Base-by-base conservation (phyloP, 2,888 invertebrate genomes). In the Troglohyphantes excavatus region DNA sequence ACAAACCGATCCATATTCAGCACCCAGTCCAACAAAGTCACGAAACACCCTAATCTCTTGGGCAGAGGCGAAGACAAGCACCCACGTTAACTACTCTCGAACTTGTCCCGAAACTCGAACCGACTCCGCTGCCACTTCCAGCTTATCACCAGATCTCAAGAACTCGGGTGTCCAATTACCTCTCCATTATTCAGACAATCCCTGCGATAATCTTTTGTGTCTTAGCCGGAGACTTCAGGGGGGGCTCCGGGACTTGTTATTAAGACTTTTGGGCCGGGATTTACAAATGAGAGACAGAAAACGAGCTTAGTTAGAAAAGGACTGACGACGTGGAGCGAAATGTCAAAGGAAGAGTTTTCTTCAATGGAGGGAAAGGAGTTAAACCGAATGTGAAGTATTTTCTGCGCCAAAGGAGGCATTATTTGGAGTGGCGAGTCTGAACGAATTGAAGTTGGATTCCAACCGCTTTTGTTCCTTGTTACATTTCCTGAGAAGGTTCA, bases 181-280 rank as follows among this genome's bases (percentile, higher is more conserved):
- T 61, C 61, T 72, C 61, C 82, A 82, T 82, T 82, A 82, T 82
- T 59, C 82, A 82, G 26, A n/a, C 72, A 82, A 82, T 82, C 39
- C 82, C 61, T 2, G 26, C 11, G 70, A 59, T 82, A 82, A 82
- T 82, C 82, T 72, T 81, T 81, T 63, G 82, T 63, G 82, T 59
- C 70, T 82, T 59, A 33, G 39, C 68, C 21, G 39, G 61, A 29
- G 33, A 39, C 39, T 53, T 2, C 19, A 26, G 2, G 21, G 65
- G 17, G 78, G 53, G 53, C 27, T 26, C 17, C 68, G 26, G 5
- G 53, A 53, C 53, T 53, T 17, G 53, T 53, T 53, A 53, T 53
- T 53, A 53, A 53, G 53, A 53, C 53, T 53, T 53, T n/a, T 53
- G 53, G 17, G 7, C 17, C 53, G 9, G 53, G 7, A n/a, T n/a